A percentile compares a stretch with the other conserved stretches of the same genome.
Evolutionary conservation across 2,797 vertebrate genomes (phyloP).

Genomic region (Sarcophilus harrisii): DNA sequence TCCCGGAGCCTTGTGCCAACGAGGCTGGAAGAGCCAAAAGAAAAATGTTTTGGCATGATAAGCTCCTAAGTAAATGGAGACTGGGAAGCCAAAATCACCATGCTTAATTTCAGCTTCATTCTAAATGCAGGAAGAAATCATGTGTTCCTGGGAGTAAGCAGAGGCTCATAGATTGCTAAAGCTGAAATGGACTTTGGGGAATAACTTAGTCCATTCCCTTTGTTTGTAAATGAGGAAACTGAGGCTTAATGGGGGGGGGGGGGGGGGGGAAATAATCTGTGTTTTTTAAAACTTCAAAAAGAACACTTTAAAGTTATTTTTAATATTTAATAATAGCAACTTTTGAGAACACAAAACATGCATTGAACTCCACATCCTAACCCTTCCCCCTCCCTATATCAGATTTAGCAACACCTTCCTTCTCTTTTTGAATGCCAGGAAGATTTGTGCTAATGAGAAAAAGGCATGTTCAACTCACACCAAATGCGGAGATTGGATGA

Average conservation of each 20-base stretch:
- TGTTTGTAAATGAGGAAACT: not conserved
- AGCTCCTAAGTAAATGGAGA: constrained; percentile 76
- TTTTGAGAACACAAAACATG: constrained; percentile 55
- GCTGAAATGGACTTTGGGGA: not conserved
- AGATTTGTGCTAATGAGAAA: not conserved
- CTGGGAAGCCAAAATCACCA: constrained; percentile 56
- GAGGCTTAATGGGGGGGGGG: constrained; percentile 61
- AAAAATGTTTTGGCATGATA: constrained; percentile 70
- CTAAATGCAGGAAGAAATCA: constrained; percentile 60
- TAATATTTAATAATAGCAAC: constrained; percentile 49
- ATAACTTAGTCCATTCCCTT: not conserved
- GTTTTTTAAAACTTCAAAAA: constrained; percentile 58
- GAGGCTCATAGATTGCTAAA: not conserved
- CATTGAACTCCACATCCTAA: constrained; percentile 47
- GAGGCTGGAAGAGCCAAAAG: constrained; percentile 38
- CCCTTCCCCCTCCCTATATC: not conserved
- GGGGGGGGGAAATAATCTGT: not conserved
- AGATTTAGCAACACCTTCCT: accelerated
- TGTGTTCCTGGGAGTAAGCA: not conserved
- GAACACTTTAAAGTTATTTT: constrained; percentile 44
- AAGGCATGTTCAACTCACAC: constrained; percentile 7
- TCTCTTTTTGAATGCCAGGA: not conserved
- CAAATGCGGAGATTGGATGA: constrained; percentile 39
- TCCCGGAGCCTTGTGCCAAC: constrained; percentile 70
- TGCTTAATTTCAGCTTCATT: constrained; percentile 64